Base-by-base conservation (phyloP, 2,797 vertebrate genomes). In the Acrossocheilus wenchowensis region DNA sequence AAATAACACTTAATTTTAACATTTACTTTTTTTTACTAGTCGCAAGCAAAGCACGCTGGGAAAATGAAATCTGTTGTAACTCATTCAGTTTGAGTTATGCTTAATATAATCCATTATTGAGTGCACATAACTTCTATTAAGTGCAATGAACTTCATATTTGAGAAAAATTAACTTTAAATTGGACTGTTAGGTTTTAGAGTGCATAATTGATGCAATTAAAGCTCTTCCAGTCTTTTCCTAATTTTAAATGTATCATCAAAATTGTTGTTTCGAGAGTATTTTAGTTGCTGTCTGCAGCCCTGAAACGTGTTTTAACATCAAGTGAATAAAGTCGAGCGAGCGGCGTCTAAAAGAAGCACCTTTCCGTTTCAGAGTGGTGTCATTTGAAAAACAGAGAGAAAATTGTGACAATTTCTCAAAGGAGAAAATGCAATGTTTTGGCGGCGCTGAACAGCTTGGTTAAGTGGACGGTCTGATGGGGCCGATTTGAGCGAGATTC, bases 381-480 rank as follows among this genome's bases (percentile, higher is more conserved):
- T 75, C 84, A 45, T 82, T 83, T 45, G 26, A 62, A 41, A 54
- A 62, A 71, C 41, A 30, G 36, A 78, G 71, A 85, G 87, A 87
- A 83, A 87, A 83, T 69, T 86, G 85, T 48, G 19, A 15, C 68
- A 78, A 66, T 41, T 87, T 71, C 39, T 85, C 68, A 39, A 84
- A 79, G 79, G 64, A 72, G 60, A 77, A 80, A 82, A 85, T 41
- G 66, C 41, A 3, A 41, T 71, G 87, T 72, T 86, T 64, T 17
- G 60, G n/a, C 15, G 6, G 21, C 14, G 48, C 57, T 34, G 82
- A 71, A 36, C 57, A 8, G 75, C 71, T 79, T 75, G 82, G 74
- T 83, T 90, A 88, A 88, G 82, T 85, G 82, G 48, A 43, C 81
- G n/a, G 71, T 85, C 73, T 82, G 82, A 88, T 84, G 52, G 52